These are phyloP conservation scores for Meteorus cinctellus DNA, from an alignment of 2,888 invertebrate genomes.

Conservation along the genomic window DNA sequence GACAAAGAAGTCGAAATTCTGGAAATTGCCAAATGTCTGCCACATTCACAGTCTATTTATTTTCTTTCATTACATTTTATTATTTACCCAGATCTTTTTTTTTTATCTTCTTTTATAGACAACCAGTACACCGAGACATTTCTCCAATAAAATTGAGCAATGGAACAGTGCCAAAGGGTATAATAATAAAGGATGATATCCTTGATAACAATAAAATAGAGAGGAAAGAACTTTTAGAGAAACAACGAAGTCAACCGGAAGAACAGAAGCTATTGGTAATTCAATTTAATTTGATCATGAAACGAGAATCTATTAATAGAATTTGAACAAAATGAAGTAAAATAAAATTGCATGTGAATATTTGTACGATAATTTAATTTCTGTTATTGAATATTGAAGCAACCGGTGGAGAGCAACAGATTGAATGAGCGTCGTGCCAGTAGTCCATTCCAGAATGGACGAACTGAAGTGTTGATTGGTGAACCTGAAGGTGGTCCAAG, in stretches of 20 bases:
- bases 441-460: slow-evolving; percentile 81
- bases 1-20: too few relatives aligned
- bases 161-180: slow-evolving; percentile 68
- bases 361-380: neutral
- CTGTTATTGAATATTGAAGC: slow-evolving; percentile 50
- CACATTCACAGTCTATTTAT: neutral
- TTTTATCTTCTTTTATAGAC: slow-evolving; percentile 37
- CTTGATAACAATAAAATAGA: slow-evolving; percentile 52
- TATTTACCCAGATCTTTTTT: neutral
- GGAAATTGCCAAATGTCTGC: too few relatives aligned
- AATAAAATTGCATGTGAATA: slow-evolving; percentile 1
- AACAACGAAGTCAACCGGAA: slow-evolving; percentile 67
- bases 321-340: neutral
- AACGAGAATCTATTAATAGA: neutral
- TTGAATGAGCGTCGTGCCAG: slow-evolving; percentile 73
- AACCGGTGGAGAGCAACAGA: slow-evolving; percentile 64
- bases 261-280: slow-evolving; percentile 67
- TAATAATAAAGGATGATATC: slow-evolving; percentile 58
- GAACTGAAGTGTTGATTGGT: slow-evolving; percentile 84
- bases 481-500: slow-evolving; percentile 74
- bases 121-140: slow-evolving; percentile 54
- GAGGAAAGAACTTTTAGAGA: slow-evolving; percentile 61
- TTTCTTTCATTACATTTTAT: slow-evolving; percentile 27
- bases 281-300: slow-evolving; percentile 9
- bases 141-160: slow-evolving; percentile 66